Evolutionary conservation across 2,888 invertebrate species (phyloP).

Genomic region (Cantharis rustica): DNA sequence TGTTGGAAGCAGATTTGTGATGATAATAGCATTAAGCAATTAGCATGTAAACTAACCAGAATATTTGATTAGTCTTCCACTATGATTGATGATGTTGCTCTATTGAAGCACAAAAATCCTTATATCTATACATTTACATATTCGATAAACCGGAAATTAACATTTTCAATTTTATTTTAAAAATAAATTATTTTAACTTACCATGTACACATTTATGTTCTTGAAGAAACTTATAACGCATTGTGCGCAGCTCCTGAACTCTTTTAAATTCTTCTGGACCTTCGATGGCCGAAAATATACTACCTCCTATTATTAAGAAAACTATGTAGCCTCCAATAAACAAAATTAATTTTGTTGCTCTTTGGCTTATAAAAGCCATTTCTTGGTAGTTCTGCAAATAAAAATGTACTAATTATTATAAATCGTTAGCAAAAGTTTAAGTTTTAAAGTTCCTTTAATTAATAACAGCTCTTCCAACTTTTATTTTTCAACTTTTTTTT

Average conservation of each 20-base stretch:
- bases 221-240: constrained; percentile 65
- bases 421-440: too few species aligned
- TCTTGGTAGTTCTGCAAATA: background rate
- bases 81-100: background rate
- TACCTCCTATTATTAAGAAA: constrained; percentile 73
- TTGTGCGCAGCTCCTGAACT: constrained; percentile 60
- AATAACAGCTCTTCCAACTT: too few species aligned
- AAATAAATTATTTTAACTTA: constrained; percentile 55
- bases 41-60: background rate
- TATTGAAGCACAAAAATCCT: background rate
- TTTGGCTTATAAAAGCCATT: constrained; percentile 44
- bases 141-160: background rate
- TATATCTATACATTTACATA: background rate
- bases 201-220: constrained; percentile 69
- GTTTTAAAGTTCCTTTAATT: too few species aligned
- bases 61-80: background rate
- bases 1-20: background rate
- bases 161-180: background rate
- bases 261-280: constrained; percentile 69
- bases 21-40: background rate
- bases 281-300: constrained; percentile 80
- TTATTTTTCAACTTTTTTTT: too few species aligned
- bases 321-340: constrained; percentile 57
- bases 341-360: constrained; percentile 52
- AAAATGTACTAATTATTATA: background rate